Conservation (phyloP, 2,797 vertebrate genomes). For the Pipistrellus kuhlii region DNA sequence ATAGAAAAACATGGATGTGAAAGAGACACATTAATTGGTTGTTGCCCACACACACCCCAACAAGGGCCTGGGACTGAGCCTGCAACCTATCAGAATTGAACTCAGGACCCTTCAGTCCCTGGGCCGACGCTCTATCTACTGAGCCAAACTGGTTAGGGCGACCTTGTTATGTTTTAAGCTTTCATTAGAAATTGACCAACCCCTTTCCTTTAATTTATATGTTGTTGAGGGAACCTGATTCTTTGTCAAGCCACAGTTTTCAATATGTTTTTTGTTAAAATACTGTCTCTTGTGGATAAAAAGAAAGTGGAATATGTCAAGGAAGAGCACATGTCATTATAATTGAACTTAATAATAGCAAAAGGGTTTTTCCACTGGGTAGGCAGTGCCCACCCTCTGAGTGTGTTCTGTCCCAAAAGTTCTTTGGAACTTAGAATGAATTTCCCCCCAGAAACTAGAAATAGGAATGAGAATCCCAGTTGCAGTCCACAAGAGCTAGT, state of each 20-base stretch:
- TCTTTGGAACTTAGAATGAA: background rate
- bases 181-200: background rate
- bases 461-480: background rate
- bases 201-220: background rate
- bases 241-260: conserved; percentile 10
- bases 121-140: too few species aligned
- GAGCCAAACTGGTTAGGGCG: too few species aligned
- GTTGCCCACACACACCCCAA: too few species aligned
- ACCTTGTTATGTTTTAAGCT: background rate
- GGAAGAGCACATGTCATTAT: background rate
- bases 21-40: too few species aligned
- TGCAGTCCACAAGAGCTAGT: background rate
- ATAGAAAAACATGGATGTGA: too few species aligned
- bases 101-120: too few species aligned
- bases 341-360: background rate
- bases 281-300: background rate
- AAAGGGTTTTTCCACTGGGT: background rate
- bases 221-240: background rate
- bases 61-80: too few species aligned
- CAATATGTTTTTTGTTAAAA: conserved; percentile 9
- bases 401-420: background rate
- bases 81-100: too few species aligned
- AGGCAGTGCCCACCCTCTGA: background rate
- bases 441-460: conserved; percentile 39
- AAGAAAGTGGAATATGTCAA: background rate